phyloP scores from a whole-genome alignment of 1,140 invertebrate genomes.

The Drosophila bifasciata region DNA sequence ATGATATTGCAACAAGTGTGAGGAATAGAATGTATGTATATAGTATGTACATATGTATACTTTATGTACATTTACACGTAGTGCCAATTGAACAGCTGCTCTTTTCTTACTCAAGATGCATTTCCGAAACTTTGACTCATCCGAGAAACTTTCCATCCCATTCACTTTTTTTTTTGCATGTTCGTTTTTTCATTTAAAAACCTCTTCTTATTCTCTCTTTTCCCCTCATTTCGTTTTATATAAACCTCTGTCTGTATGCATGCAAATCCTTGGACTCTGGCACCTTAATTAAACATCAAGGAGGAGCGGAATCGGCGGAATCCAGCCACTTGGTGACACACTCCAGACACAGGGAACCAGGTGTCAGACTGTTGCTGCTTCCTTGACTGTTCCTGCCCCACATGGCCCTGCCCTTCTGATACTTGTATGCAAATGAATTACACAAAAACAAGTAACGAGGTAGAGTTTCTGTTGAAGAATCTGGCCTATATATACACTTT shows the following conservation, averaged over 20 bases:
- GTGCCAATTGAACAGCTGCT: too few relatives aligned
- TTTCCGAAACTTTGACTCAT: too few relatives aligned
- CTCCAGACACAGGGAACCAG: conserved; percentile 11
- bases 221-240: conserved; percentile 6
- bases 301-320: conserved; percentile 58
- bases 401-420: conserved; percentile 15
- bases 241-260: conserved; percentile 37
- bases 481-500: too few relatives aligned
- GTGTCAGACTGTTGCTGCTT: conserved; percentile 2
- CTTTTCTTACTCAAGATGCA: too few relatives aligned
- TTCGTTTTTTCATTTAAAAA: too few relatives aligned
- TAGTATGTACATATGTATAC: too few relatives aligned
- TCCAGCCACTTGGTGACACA: conserved; percentile 49
- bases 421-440: conserved; percentile 74
- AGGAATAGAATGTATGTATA: too few relatives aligned
- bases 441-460: conserved; percentile 9
- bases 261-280: conserved; percentile 70
- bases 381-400: background rate
- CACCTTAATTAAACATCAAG: conserved; percentile 66
- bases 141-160: conserved; percentile 17
- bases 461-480: too few relatives aligned
- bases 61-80: too few relatives aligned
- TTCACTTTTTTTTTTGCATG: conserved; percentile 41
- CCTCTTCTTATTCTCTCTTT: too few relatives aligned
- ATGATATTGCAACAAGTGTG: too few relatives aligned